Conservation (phyloP, 2,888 invertebrate species). For the Microplitis deprimator region DNA sequence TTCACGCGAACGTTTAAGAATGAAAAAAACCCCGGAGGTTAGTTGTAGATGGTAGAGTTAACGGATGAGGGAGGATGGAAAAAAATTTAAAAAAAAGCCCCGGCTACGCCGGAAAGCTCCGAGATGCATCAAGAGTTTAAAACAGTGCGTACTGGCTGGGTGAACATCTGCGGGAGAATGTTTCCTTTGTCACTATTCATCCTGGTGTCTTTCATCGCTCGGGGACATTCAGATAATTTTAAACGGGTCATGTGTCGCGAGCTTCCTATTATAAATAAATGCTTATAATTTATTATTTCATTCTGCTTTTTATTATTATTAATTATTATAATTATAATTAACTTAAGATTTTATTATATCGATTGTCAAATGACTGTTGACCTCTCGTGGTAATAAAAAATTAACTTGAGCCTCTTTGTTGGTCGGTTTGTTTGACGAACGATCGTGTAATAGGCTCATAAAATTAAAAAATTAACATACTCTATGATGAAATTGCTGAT, state of each 20-base stretch:
- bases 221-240: constrained; percentile 12
- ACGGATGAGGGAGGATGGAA: constrained; percentile 1
- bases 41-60: constrained; percentile 18
- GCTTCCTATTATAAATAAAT: background rate
- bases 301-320: too few relatives aligned
- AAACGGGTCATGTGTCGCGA: constrained; percentile 10
- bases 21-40: constrained; percentile 41
- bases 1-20: constrained; percentile 28
- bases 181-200: constrained; percentile 1
- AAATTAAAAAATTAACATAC: background rate
- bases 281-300: too few relatives aligned
- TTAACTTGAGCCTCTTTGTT: background rate
- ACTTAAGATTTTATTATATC: background rate
- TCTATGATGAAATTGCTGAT: background rate
- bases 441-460: background rate
- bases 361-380: background rate
- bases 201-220: constrained; percentile 8
- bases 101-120: constrained; percentile 10
- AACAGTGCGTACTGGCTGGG: constrained; percentile 45
- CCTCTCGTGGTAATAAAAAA: background rate
- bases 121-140: constrained; percentile 42
- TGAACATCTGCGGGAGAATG: constrained; percentile 24
- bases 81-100: constrained; percentile 11
- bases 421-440: too few relatives aligned
- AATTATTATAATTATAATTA: background rate